Conservation (phyloP, 2,888 invertebrate genomes). For the Chrysotoxum bicinctum region DNA sequence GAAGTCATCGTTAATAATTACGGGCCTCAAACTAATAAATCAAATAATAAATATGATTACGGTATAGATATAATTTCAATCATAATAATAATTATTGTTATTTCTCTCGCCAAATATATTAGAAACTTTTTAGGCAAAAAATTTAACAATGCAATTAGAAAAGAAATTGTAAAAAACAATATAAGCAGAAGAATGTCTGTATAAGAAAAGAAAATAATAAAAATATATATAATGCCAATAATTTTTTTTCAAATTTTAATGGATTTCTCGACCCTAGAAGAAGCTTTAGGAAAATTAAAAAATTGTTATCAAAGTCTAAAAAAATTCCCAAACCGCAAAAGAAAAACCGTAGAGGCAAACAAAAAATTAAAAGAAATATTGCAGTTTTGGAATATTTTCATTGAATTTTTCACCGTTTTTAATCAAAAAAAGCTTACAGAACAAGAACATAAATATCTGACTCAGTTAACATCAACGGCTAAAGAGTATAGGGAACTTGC, state of each 20-base stretch:
- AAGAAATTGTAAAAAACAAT: background rate
- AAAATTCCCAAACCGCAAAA: background rate
- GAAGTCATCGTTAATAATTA: background rate
- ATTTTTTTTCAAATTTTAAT: background rate
- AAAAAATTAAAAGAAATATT: background rate
- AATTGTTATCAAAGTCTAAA: background rate
- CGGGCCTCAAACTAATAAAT: background rate
- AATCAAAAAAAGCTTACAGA: background rate
- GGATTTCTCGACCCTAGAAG: background rate
- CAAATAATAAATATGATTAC: background rate
- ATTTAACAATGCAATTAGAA: background rate
- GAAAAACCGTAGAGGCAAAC: background rate
- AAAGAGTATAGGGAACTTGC: background rate
- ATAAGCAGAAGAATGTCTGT: background rate
- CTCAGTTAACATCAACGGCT: background rate
- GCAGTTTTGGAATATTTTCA: too few species aligned
- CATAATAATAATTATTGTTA: background rate
- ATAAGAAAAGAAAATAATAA: background rate
- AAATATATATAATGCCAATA: background rate
- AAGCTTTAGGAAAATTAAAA: background rate
- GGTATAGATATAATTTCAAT: background rate
- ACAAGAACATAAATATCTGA: background rate
- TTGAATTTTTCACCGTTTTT: background rate
- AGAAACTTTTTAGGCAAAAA: background rate
- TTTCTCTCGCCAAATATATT: background rate